phyloP scores from a whole-genome alignment of 1,140 invertebrate species.

The Babylonia areolata region DNA sequence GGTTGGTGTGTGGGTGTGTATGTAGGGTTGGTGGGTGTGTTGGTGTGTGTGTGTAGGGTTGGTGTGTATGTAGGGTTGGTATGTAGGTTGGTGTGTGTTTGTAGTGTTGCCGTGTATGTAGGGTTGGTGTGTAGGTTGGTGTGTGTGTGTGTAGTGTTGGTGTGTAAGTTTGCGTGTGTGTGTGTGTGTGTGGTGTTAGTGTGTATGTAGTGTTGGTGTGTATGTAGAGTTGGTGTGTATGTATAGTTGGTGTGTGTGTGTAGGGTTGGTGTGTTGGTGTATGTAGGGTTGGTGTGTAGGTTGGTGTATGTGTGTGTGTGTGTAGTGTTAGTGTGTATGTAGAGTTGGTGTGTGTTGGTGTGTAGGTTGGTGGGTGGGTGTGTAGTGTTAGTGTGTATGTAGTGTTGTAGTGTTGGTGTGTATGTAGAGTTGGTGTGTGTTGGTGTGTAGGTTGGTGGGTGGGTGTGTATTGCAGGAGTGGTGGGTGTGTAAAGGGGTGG shows the following conservation, averaged over 20 bases:
- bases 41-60: background rate
- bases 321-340: background rate
- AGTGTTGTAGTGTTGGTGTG: no score
- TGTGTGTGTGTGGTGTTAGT: background rate
- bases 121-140: no score
- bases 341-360: no score
- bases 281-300: no score
- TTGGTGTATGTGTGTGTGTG: background rate
- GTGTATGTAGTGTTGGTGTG: background rate
- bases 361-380: background rate
- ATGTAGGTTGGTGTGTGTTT: no score
- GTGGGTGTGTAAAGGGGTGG: no score
- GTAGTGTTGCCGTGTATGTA: no score
- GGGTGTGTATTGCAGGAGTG: no score
- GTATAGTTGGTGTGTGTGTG: conserved; percentile 15
- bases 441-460: background rate
- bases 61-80: conserved; percentile 17
- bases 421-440: no score
- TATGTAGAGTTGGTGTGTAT: conserved; percentile 8
- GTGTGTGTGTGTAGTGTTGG: background rate
- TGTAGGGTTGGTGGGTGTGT: background rate
- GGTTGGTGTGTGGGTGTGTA: background rate
- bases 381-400: conserved; percentile 5
- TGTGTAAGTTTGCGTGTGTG: no score
- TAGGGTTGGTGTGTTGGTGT: no score